Evolutionary conservation across 1,140 invertebrate genomes (phyloP).

Genomic region (Gryon sp.): DNA sequence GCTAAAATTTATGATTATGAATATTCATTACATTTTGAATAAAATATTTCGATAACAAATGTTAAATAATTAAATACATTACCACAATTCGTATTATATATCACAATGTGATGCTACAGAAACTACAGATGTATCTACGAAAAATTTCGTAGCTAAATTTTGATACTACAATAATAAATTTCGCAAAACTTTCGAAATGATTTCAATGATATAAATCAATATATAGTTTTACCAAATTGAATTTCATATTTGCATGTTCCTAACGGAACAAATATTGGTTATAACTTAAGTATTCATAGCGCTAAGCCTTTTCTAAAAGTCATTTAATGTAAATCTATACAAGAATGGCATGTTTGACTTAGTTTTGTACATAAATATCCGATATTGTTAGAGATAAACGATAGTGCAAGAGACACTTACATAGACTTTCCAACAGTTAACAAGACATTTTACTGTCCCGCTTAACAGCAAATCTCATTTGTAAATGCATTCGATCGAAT

Average conservation of each 20-base stretch:
- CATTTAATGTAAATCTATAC: constrained; percentile 31
- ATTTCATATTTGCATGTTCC: not conserved
- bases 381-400: constrained; percentile 46
- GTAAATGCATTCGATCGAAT: constrained; percentile 59
- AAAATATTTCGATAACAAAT: too few relatives aligned
- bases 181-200: too few relatives aligned
- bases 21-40: too few relatives aligned
- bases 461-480: constrained; percentile 59
- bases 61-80: too few relatives aligned
- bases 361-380: constrained; percentile 54
- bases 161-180: too few relatives aligned
- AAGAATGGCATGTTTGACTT: constrained; percentile 34
- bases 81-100: too few relatives aligned
- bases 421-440: constrained; percentile 61
- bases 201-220: too few relatives aligned
- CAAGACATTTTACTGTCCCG: constrained; percentile 58
- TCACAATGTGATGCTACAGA: too few relatives aligned
- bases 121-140: too few relatives aligned
- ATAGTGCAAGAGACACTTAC: constrained; percentile 52
- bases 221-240: too few relatives aligned
- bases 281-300: constrained; percentile 18
- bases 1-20: too few relatives aligned
- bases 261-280: constrained; percentile 9
- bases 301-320: constrained; percentile 8
- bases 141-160: too few relatives aligned